These are phyloP conservation scores for Palythoa heliodiscus DNA, from an alignment of 92 coral and sea anemone genomes.

Conservation along the genomic window DNA sequence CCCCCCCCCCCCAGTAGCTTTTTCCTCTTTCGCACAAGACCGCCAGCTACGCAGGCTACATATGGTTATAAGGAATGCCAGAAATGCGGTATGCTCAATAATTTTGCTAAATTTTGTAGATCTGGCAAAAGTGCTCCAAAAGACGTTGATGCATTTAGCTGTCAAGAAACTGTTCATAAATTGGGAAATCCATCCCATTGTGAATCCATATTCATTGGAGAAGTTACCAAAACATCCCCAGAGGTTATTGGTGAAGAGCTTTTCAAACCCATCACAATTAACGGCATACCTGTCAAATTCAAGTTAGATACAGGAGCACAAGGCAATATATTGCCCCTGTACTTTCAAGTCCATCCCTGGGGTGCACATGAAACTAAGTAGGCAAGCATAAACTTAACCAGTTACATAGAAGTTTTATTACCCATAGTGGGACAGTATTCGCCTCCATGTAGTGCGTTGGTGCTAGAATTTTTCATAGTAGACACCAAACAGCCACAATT, in stretches of 20 bases:
- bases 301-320: slow-evolving; percentile 52
- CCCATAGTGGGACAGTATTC: slow-evolving; percentile 40
- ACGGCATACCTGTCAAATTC: slow-evolving; percentile 35
- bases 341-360: slow-evolving; percentile 34
- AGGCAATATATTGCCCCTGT: slow-evolving; percentile 49
- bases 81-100: slow-evolving; percentile 19
- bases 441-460: slow-evolving; percentile 14
- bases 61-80: slow-evolving; percentile 18
- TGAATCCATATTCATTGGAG: slow-evolving; percentile 52
- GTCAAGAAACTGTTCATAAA: background rate
- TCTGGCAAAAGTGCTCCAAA: slow-evolving; percentile 2
- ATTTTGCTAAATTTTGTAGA: slow-evolving; percentile 19
- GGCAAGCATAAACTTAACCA: slow-evolving; percentile 21
- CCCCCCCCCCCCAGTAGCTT: too few species aligned
- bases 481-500: slow-evolving; percentile 45
- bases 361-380: background rate
- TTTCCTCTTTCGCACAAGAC: too few species aligned
- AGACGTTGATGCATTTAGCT: background rate
- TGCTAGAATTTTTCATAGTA: slow-evolving; percentile 42
- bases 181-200: slow-evolving; percentile 2
- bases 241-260: slow-evolving; percentile 14
- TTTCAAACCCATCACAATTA: slow-evolving; percentile 38
- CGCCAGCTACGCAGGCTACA: too few species aligned
- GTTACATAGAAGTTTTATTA: slow-evolving; percentile 43
- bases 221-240: slow-evolving; percentile 33